Conservation (phyloP, 2,797 vertebrate species). For the Odontamblyopus rebecca region DNA sequence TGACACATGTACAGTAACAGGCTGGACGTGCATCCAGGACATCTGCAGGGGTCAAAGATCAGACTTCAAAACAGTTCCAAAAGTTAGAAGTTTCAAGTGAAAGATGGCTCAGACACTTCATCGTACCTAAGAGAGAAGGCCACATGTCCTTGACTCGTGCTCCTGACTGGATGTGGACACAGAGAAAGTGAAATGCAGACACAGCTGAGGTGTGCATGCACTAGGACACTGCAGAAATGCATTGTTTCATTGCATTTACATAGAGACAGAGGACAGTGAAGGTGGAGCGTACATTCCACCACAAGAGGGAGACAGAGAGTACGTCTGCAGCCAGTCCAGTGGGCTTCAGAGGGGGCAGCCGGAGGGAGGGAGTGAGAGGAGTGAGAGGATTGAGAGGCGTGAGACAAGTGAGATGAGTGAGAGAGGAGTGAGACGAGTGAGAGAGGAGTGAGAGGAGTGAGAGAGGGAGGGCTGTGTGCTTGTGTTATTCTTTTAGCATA, state of each 20-base stretch:
- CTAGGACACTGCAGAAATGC: conserved; percentile 69
- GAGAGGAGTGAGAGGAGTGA: no score
- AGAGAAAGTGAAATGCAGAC: conserved; percentile 49
- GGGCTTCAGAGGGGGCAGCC: not conserved
- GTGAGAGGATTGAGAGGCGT: not conserved
- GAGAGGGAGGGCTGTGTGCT: no score
- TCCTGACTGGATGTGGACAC: conserved; percentile 13
- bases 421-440: not conserved
- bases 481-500: no score
- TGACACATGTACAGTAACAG: not conserved
- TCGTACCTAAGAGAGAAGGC: not conserved
- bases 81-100: not conserved
- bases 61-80: conserved; percentile 18
- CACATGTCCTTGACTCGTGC: not conserved
- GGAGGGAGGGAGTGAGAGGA: not conserved
- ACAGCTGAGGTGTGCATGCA: conserved; percentile 69
- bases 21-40: conserved; percentile 9
- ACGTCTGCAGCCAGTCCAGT: not conserved
- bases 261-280: conserved; percentile 68
- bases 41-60: conserved; percentile 20
- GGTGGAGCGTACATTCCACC: conserved; percentile 31
- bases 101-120: not conserved
- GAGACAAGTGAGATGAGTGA: not conserved
- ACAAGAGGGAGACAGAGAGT: conserved; percentile 18
- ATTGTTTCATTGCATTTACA: conserved; percentile 70